Conservation (phyloP, 2,888 invertebrate species). For the Portevinia maculata region DNA sequence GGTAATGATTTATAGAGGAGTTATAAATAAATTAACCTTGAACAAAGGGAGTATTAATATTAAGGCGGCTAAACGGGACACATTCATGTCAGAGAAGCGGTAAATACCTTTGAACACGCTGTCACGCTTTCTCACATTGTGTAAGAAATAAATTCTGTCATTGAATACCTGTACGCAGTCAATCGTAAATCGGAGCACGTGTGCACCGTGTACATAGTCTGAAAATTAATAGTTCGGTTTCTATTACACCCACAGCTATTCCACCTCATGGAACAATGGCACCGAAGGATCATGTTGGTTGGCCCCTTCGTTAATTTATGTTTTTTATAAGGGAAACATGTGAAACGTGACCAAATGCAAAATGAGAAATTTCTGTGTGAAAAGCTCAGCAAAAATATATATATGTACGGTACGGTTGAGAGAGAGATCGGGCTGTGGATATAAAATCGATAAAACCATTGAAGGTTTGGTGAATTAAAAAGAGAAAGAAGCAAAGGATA, state of each 20-base stretch:
- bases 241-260: conserved; percentile 1
- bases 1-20: conserved; percentile 50
- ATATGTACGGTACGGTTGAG: background rate
- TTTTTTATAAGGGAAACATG: conserved; percentile 75
- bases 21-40: conserved; percentile 63
- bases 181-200: conserved; percentile 44
- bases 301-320: conserved; percentile 53
- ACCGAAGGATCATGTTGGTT: conserved; percentile 28
- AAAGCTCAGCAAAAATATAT: conserved; percentile 11
- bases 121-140: conserved; percentile 40
- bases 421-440: background rate
- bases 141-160: conserved; percentile 43
- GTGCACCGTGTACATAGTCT: conserved; percentile 42
- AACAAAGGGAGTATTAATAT: conserved; percentile 49
- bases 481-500: background rate
- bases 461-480: conserved; percentile 10
- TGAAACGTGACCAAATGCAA: conserved; percentile 75
- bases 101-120: conserved; percentile 22
- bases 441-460: conserved; percentile 5
- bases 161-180: conserved; percentile 46
- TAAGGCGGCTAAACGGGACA: background rate
- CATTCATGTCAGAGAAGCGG: conserved; percentile 34
- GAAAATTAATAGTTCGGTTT: conserved; percentile 36
- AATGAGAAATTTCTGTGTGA: conserved; percentile 22
- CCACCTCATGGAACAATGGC: conserved; percentile 1